Evolutionary conservation across 2,888 invertebrate genomes (phyloP), one percentile per base, ranked within the genome.

Genomic region (Callinectes sapidus): DNA sequence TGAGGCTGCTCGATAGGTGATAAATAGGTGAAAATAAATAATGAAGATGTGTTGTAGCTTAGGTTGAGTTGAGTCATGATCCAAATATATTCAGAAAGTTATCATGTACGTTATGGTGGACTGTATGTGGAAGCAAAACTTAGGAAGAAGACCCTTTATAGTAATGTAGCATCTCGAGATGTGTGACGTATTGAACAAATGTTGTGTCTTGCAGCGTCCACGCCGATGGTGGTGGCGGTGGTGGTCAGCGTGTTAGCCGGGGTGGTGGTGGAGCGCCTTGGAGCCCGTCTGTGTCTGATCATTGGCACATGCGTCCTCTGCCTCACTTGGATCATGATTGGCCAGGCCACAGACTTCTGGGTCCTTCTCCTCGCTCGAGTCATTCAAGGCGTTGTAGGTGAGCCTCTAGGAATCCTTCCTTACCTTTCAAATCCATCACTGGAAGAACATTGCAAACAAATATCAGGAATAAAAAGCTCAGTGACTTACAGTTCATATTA

Each of bases 271-370:
- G 92, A 92, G 81, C 77, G 77, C 18, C 42, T 90, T 0, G 92
- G 92, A 16, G 61, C 61, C 23, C 87, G 92, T 10, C 32, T 54
- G 42, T 23, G 85, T 55, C 81, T 92, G n/a, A 18, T 23, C 55
- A n/a, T 90, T 2, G 32, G 77, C 55, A 10, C 87, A 8, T 23
- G 28, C n/a, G 16, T 90, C 87, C 90, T 92, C 39, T 54, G 87
- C 14, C 23, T 92, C 39, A 71, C 90, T 55, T 92, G 92, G 92
- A 48, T 90, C 87, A 42, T 55, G n/a, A 87, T 92, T 23, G 92
- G 39, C 48, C 2, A 66, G 77, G n/a, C 55, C 2, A 14, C 86
- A 0, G n/a, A 18, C 54, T 92, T 90, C 42, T 77, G 88, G 87
- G 77, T 81, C n/a, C 90, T 92, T 66, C 77, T 92, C 48, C 16